Conservation (phyloP, 92 coral and sea anemone species). For the Pocillopora meandrina region DNA sequence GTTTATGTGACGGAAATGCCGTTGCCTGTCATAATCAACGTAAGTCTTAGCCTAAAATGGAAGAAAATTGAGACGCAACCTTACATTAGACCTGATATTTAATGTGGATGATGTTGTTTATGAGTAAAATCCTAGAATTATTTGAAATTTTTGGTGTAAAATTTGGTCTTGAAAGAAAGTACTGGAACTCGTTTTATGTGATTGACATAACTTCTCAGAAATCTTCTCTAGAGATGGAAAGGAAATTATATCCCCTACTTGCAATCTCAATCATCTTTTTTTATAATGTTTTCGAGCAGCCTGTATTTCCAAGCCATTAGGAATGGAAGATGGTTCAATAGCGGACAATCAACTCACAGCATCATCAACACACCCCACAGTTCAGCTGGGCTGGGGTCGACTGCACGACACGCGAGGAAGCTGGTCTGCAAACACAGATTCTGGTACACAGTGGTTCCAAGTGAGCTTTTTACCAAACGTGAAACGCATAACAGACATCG, state of each 20-base stretch:
- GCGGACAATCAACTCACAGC: slow-evolving; percentile 18
- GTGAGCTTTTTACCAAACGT: slow-evolving; percentile 62
- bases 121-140: no score
- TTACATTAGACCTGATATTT: neutral
- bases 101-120: neutral
- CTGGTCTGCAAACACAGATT: slow-evolving; percentile 69
- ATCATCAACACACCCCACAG: slow-evolving; percentile 22
- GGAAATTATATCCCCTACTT: no score
- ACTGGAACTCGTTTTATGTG: no score
- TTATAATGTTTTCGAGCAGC: slow-evolving; percentile 32
- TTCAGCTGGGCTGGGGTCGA: slow-evolving; percentile 38
- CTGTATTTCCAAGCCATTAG: slow-evolving; percentile 59
- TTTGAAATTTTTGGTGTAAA: no score
- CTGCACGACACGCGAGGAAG: slow-evolving; percentile 45
- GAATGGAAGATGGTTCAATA: slow-evolving; percentile 67
- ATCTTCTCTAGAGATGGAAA: no score
- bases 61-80: neutral
- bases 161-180: no score
- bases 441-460: slow-evolving; percentile 48
- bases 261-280: neutral
- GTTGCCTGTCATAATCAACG: slow-evolving; percentile 10
- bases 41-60: neutral
- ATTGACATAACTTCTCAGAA: no score
- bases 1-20: slow-evolving; percentile 46
- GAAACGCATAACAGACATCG: slow-evolving; percentile 61